Conservation (phyloP, 2,113 vertebrate species). For the Cygnus atratus region DNA sequence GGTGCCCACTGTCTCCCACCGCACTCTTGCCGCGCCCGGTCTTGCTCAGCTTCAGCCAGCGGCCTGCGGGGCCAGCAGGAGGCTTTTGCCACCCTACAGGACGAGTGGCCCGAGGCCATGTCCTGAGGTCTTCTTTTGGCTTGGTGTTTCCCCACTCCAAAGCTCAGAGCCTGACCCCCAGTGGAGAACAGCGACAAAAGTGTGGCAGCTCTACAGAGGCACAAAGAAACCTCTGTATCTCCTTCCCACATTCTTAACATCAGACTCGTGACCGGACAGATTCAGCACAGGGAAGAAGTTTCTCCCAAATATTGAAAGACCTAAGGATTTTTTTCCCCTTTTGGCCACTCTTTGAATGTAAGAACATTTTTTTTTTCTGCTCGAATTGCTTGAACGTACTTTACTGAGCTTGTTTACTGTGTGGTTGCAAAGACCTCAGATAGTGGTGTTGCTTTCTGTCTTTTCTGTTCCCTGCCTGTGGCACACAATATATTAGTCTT, state of each 20-base stretch:
- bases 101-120: not conserved
- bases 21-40: fast-evolving
- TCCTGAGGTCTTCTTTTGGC: not conserved
- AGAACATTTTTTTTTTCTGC: not conserved
- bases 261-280: not conserved
- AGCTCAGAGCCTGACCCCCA: not conserved
- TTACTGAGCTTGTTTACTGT: not conserved
- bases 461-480: slow-evolving; percentile 1
- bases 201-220: not conserved
- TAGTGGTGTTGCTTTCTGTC: not conserved
- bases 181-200: not conserved
- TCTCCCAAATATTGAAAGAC: not conserved
- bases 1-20: not conserved
- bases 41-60: not conserved
- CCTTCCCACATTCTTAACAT: not conserved
- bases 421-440: not conserved
- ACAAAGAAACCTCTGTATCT: not conserved
- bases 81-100: not conserved
- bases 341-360: not conserved
- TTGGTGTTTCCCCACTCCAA: not conserved
- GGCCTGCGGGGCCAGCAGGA: not conserved
- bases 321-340: not conserved
- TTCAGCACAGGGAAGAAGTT: not conserved
- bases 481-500: not conserved
- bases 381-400: not conserved